These are phyloP conservation scores for Amphipoea oculea DNA, from an alignment of 2,888 invertebrate species.

Conservation along the genomic window DNA sequence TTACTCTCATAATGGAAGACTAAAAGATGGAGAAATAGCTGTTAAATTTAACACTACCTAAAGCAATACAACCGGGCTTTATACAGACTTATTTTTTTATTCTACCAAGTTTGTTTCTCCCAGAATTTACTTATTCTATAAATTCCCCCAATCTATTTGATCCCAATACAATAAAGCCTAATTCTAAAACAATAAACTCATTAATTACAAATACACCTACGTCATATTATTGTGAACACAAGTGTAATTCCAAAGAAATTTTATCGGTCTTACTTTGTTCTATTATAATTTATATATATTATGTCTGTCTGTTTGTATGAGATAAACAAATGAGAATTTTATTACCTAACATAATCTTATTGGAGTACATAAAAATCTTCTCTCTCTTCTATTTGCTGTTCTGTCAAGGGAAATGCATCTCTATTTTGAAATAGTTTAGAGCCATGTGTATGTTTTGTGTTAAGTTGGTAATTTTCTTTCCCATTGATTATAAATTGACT, in stretches of 20 bases:
- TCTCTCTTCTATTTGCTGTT: background rate
- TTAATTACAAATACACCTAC: constrained; percentile 19
- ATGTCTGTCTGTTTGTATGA: constrained; percentile 32
- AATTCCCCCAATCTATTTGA: background rate
- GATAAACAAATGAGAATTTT: constrained; percentile 61
- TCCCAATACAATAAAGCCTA: constrained; percentile 3
- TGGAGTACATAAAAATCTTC: constrained; percentile 47
- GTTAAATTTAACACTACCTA: background rate
- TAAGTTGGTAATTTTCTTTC: constrained; percentile 37
- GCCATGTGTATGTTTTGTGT: background rate
- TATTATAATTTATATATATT: constrained; percentile 40
- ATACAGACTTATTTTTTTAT: background rate
- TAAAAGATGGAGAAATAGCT: background rate
- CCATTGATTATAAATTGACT: constrained; percentile 61
- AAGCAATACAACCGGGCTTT: background rate
- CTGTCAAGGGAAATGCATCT: constrained; percentile 1
- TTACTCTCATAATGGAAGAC: background rate
- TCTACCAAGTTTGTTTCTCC: background rate
- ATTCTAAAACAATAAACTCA: constrained; percentile 10
- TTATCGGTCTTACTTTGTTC: constrained; percentile 28
- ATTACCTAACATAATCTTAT: constrained; percentile 55
- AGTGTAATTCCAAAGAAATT: constrained; percentile 1
- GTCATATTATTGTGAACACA: constrained; percentile 18
- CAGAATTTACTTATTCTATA: background rate
- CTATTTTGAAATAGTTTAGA: background rate